Conservation (phyloP, 2,888 invertebrate genomes). For the Trissolcus japonicus region DNA sequence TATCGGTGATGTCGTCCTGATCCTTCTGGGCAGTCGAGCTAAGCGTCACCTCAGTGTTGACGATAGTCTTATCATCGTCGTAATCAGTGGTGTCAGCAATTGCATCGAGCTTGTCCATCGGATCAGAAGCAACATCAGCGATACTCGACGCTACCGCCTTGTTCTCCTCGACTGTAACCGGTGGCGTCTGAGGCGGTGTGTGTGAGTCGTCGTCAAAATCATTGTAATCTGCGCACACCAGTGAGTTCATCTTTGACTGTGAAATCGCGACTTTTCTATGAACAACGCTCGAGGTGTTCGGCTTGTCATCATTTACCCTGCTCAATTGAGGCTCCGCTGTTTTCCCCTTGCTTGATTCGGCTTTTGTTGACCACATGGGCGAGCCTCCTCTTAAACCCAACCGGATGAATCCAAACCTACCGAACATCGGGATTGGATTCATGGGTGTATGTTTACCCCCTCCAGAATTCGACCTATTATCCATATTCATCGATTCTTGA, state of each 20-base stretch:
- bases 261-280: constrained; percentile 70
- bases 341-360: constrained; percentile 74
- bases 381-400: constrained; percentile 82
- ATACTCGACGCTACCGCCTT: constrained; percentile 56
- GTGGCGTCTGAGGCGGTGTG: constrained; percentile 79
- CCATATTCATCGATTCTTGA: constrained; percentile 24
- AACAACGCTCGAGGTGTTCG: constrained; percentile 73
- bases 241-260: constrained; percentile 76
- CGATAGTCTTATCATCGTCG: constrained; percentile 79
- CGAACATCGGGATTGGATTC: constrained; percentile 80
- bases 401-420: constrained; percentile 80
- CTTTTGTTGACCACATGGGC: constrained; percentile 81
- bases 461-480: constrained; percentile 74
- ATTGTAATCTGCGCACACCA: constrained; percentile 80
- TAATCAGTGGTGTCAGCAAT: constrained; percentile 79
- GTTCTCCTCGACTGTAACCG: constrained; percentile 64
- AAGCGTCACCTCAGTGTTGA: constrained; percentile 79
- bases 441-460: constrained; percentile 79
- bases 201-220: constrained; percentile 80
- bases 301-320: constrained; percentile 76
- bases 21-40: constrained; percentile 79
- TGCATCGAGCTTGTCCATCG: constrained; percentile 76
- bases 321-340: constrained; percentile 74
- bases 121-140: constrained; percentile 68
- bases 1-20: constrained; percentile 79